phyloP scores from a whole-genome alignment of 2,113 vertebrate species.

The Pomatorhinus ruficollis region DNA sequence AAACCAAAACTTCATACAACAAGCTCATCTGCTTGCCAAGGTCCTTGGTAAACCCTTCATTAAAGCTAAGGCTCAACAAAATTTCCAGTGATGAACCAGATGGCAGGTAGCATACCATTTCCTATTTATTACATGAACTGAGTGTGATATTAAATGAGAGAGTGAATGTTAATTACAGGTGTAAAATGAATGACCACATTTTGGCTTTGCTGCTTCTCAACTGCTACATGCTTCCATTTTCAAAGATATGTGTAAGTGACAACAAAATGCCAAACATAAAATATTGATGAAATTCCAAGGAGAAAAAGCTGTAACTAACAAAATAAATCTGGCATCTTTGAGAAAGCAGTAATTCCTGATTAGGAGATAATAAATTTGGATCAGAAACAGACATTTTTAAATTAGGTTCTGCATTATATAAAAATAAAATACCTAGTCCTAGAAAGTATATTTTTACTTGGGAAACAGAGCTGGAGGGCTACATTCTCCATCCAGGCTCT shows the following conservation, averaged over 20 bases:
- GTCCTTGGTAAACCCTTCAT: neutral
- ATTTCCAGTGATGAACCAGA: neutral
- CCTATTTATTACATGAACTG: neutral
- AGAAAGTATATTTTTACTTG: neutral
- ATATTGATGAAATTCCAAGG: neutral
- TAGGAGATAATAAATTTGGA: neutral
- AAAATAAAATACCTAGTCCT: neutral
- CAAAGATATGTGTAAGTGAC: neutral
- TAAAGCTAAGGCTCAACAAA: neutral
- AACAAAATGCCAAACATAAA: slow-evolving; percentile 17
- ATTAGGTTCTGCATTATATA: neutral
- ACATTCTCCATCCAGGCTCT: neutral
- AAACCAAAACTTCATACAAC: neutral
- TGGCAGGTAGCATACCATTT: neutral
- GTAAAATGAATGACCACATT: neutral
- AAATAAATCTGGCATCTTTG: neutral
- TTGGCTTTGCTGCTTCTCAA: neutral
- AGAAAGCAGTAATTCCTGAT: neutral
- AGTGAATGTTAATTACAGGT: neutral
- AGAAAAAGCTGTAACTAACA: neutral
- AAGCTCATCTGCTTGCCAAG: neutral
- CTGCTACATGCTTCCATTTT: neutral
- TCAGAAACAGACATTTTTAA: neutral
- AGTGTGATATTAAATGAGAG: neutral
- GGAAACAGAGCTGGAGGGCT: neutral